Evolutionary conservation across 2,113 vertebrate genomes (phyloP), one percentile per base, ranked within the genome.

Genomic region (Ciconia maguari): DNA sequence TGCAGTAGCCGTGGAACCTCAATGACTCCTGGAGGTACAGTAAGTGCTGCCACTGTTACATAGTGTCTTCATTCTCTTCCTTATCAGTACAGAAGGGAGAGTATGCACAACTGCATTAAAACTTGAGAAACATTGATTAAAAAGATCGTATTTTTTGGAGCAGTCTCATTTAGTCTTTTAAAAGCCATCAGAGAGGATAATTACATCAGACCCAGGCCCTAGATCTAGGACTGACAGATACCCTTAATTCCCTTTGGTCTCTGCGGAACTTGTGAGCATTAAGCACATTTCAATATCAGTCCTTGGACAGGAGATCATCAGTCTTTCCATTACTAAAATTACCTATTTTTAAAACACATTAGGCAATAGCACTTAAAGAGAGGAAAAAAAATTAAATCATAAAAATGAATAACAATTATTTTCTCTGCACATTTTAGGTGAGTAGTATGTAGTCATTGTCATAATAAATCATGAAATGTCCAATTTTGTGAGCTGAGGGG

Each of bases 341-440:
- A 32, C 19, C 26, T 71, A 34, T 90, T 89, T 95, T 91, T 41
- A 72, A 83, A 61, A 42, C 26, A 21, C 13, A 9, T 83, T 44
- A 82, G 38, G 69, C 5, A 1, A 61, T 17, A 29, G 18, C 5
- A 36, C 77, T 84, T n/a, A 51, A 58, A n/a, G 68, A 41, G 55
- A 41, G 7, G 49, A 2, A 14, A 21, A 55, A 87, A 93, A 5
- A 65, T 21, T 19, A 68, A 88, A 61, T 74, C 66, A 46, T 88
- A 83, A 93, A 88, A 74, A 74, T 41, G 71, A 86, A 36, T 79
- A 87, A 78, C 57, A 85, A 78, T 77, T 81, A 87, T 96, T 94
- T 97, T 89, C 77, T 27, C 72, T 75, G 51, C 41, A 15, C 1
- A 0, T 82, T 75, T 27, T 62, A 48, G 58, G 88, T 66, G 51